Percentiles rank a stretch among this genome's conserved stretches.
phyloP scores from a whole-genome alignment of 1,140 invertebrate species.

The Odontomachus brunneus region DNA sequence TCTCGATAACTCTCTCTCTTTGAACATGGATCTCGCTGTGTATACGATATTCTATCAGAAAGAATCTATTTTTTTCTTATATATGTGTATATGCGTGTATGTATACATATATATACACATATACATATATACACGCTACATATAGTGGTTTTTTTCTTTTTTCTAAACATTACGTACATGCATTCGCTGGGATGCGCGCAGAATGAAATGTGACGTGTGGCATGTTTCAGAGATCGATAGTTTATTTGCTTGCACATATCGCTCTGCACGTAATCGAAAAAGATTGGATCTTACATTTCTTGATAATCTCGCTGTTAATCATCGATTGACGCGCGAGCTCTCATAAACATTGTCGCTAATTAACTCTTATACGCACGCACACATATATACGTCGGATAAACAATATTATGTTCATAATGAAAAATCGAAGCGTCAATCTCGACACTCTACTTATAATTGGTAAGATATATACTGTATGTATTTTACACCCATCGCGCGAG shows the following conservation, averaged over 20 bases:
- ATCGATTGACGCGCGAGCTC: background rate
- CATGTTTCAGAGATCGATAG: slow-evolving; percentile 33
- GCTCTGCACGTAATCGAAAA: slow-evolving; percentile 33
- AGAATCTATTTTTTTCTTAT: slow-evolving; percentile 6
- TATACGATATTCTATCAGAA: background rate
- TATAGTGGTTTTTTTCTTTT: slow-evolving; percentile 2
- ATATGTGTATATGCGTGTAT: too few species aligned
- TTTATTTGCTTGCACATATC: slow-evolving; percentile 33
- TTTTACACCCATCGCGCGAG: slow-evolving; percentile 4
- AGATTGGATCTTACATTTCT: background rate
- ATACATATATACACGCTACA: background rate
- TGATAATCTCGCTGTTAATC: slow-evolving; percentile 13
- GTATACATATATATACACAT: too few species aligned
- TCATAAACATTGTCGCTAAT: background rate
- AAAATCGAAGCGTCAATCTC: slow-evolving; percentile 1
- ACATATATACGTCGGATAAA: background rate
- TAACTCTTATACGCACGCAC: background rate
- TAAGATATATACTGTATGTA: slow-evolving; percentile 11
- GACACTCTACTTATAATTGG: background rate
- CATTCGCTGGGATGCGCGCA: slow-evolving; percentile 24
- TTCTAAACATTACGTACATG: slow-evolving; percentile 19
- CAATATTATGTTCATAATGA: background rate
- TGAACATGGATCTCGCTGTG: background rate
- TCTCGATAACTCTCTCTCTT: background rate
- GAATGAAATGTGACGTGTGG: slow-evolving; percentile 23